A percentile compares a stretch with the other conserved stretches of the same genome.
Conservation (phyloP, 2,888 invertebrate genomes). For the Nymphalis urticae region DNA sequence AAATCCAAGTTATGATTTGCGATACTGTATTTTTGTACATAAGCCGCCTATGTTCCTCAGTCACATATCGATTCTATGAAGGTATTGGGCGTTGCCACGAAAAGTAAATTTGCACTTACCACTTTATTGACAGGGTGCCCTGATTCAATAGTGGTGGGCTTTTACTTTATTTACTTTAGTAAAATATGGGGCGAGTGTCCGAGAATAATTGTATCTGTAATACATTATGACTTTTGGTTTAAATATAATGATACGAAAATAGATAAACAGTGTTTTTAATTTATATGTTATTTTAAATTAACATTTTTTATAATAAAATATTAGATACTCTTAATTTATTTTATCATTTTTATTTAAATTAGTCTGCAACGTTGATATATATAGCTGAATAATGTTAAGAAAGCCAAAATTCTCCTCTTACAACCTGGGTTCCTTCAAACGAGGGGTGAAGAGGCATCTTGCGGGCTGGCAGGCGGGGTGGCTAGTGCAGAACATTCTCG, state of each 20-base stretch:
- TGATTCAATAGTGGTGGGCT: conserved; percentile 39
- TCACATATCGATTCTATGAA: conserved; percentile 29
- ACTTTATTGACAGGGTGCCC: conserved; percentile 41
- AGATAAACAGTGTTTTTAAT: too few species aligned
- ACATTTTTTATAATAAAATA: too few species aligned
- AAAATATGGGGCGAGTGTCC: conserved; percentile 29
- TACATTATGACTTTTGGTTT: background rate
- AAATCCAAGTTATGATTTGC: background rate
- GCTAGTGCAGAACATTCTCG: too few species aligned
- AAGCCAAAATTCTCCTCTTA: too few species aligned
- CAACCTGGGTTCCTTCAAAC: too few species aligned
- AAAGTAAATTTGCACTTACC: conserved; percentile 43
- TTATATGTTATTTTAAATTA: too few species aligned
- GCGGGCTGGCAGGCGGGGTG: too few species aligned
- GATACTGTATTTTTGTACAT: background rate
- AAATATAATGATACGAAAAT: background rate
- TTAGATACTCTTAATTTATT: too few species aligned
- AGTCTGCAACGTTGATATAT: too few species aligned
- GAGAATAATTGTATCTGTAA: conserved; percentile 12
- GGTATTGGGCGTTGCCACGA: conserved; percentile 31
- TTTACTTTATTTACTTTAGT: conserved; percentile 27
- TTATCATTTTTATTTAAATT: too few species aligned
- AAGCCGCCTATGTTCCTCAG: conserved; percentile 2
- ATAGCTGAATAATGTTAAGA: too few species aligned
- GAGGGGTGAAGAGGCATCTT: too few species aligned